These are phyloP conservation scores for Lindbergichthys nudifrons DNA, from an alignment of 2,797 vertebrate species.

Conservation along the genomic window DNA sequence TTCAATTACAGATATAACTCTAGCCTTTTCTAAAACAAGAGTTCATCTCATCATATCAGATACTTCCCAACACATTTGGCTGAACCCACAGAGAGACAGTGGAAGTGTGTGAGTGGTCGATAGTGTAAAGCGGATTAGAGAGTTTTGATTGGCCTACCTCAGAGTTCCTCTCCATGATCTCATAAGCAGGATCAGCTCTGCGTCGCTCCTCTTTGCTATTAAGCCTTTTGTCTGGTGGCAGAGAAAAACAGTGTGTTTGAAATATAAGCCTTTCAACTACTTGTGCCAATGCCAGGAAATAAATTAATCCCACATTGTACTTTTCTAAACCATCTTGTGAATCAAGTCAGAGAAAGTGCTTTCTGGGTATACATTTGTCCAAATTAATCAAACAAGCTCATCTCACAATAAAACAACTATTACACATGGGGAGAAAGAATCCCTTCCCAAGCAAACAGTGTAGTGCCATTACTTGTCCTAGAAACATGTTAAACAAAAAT, in stretches of 20 bases:
- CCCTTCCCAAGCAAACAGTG: neutral
- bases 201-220: conserved; percentile 71
- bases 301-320: conserved; percentile 8
- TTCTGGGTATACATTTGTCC: conserved; percentile 17
- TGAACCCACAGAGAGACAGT: conserved; percentile 29
- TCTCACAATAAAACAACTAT: conserved; percentile 17
- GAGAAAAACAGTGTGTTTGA: conserved; percentile 35
- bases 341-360: neutral
- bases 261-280: conserved; percentile 12
- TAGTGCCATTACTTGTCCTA: neutral
- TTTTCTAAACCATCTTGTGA: conserved; percentile 21
- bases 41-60: neutral
- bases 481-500: neutral
- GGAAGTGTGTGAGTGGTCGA: conserved; percentile 50
- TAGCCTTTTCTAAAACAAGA: conserved; percentile 13
- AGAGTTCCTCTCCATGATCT: conserved; percentile 81
- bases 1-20: neutral
- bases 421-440: neutral
- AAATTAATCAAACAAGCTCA: conserved; percentile 16
- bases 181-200: conserved; percentile 76
- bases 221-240: conserved; percentile 77
- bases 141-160: conserved; percentile 75
- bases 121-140: conserved; percentile 52
- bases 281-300: neutral
- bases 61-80: neutral